phyloP scores from a whole-genome alignment of 2,113 vertebrate species.

The Onychostoma macrolepis region DNA sequence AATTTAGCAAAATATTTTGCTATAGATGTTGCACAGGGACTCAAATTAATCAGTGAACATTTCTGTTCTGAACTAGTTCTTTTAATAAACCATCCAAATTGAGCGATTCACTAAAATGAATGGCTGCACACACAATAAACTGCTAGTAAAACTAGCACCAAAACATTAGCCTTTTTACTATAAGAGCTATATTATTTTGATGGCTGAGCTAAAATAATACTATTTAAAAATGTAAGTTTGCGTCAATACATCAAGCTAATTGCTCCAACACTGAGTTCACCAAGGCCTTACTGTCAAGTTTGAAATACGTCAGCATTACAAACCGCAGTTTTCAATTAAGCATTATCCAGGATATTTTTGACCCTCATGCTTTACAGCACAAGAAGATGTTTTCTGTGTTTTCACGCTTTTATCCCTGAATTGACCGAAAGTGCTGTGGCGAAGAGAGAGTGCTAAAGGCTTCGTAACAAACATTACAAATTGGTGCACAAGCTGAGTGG shows the following conservation, averaged over 20 bases:
- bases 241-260: neutral
- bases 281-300: neutral
- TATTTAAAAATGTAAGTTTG: neutral
- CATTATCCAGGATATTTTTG: neutral
- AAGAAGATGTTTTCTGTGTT: neutral
- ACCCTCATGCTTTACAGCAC: neutral
- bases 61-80: neutral
- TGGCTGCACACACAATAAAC: neutral
- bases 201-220: neutral
- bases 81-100: neutral
- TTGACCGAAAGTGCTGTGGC: neutral
- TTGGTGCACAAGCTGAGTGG: neutral
- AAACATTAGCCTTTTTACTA: neutral
- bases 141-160: neutral
- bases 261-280: neutral
- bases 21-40: neutral
- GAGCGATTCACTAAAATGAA: neutral
- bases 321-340: neutral
- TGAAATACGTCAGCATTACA: neutral
- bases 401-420: constrained; percentile 26
- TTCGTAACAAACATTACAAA: neutral
- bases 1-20: neutral
- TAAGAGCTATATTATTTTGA: neutral
- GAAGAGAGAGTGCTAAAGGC: neutral
- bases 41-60: neutral